These are phyloP conservation scores for Dendronephthya gigantea DNA, from an alignment of 64 coral and sea anemone species.

Conservation along the genomic window DNA sequence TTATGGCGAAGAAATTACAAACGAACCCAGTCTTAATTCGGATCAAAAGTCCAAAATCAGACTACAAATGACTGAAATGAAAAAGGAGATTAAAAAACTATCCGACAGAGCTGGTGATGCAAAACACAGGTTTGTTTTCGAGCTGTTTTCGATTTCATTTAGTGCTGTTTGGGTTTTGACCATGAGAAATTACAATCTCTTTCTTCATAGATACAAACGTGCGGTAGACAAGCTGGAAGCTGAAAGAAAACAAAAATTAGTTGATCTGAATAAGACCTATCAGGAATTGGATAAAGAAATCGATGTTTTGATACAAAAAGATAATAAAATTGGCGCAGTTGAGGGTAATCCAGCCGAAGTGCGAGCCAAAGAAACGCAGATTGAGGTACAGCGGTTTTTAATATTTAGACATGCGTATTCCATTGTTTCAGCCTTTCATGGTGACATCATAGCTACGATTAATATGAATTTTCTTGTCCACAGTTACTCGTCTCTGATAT, in stretches of 20 bases:
- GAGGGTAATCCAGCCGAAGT: background rate
- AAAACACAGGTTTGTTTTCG: background rate
- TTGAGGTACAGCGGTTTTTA: background rate
- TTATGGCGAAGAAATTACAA: background rate
- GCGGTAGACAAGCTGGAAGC: background rate
- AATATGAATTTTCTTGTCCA: background rate
- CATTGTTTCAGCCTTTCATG: no score
- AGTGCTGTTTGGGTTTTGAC: no score
- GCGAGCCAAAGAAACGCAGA: background rate
- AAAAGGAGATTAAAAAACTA: background rate
- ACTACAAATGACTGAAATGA: background rate
- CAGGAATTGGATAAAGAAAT: background rate
- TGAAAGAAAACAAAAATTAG: background rate
- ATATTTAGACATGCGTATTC: no score
- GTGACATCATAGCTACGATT: no score
- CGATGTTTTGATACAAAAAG: background rate
- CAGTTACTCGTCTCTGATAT: conserved; percentile 1
- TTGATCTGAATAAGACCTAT: background rate
- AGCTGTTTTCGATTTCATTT: no score
- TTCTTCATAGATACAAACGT: background rate
- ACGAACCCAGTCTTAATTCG: background rate
- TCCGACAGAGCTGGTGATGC: background rate
- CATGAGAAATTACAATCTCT: no score
- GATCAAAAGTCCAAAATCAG: background rate
- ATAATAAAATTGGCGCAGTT: background rate